These are phyloP conservation scores for Leuciscus waleckii DNA, from an alignment of 2,797 vertebrate genomes.

Conservation along the genomic window DNA sequence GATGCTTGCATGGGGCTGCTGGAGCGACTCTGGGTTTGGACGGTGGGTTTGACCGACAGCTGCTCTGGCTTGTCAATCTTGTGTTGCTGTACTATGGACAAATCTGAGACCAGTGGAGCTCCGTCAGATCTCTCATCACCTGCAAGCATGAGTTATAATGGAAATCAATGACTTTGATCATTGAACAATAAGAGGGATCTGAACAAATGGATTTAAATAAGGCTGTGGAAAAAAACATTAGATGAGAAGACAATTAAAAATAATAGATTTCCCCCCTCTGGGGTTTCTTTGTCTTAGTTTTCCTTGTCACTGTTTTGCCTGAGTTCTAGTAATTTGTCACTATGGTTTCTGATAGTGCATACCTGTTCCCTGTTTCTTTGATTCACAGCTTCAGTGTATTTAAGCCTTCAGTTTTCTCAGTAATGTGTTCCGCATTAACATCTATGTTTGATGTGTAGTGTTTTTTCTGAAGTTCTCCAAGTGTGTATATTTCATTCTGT, in stretches of 20 bases:
- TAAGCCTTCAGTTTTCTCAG: too few relatives aligned
- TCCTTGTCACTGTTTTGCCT: too few relatives aligned
- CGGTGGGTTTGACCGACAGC: conserved; percentile 76
- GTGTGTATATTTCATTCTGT: background rate
- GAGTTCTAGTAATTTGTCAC: too few relatives aligned
- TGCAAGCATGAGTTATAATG: conserved; percentile 80
- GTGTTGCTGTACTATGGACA: conserved; percentile 77
- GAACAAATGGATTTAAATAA: background rate
- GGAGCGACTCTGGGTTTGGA: conserved; percentile 78
- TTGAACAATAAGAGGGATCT: background rate
- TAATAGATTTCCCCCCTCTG: background rate
- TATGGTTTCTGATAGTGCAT: too few relatives aligned
- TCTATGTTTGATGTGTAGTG: background rate
- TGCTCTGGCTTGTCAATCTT: conserved; percentile 78
- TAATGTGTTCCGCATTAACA: too few relatives aligned
- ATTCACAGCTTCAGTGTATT: too few relatives aligned
- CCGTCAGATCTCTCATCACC: conserved; percentile 83
- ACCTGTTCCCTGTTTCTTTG: too few relatives aligned
- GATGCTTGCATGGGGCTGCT: conserved; percentile 82
- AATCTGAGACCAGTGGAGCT: conserved; percentile 80
- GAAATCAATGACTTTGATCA: conserved; percentile 57
- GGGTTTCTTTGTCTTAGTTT: too few relatives aligned
- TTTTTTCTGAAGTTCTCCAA: background rate
- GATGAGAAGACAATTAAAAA: background rate
- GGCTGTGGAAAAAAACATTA: background rate